Conservation (phyloP, 2,888 invertebrate species). For the Marronus borbonicus region DNA sequence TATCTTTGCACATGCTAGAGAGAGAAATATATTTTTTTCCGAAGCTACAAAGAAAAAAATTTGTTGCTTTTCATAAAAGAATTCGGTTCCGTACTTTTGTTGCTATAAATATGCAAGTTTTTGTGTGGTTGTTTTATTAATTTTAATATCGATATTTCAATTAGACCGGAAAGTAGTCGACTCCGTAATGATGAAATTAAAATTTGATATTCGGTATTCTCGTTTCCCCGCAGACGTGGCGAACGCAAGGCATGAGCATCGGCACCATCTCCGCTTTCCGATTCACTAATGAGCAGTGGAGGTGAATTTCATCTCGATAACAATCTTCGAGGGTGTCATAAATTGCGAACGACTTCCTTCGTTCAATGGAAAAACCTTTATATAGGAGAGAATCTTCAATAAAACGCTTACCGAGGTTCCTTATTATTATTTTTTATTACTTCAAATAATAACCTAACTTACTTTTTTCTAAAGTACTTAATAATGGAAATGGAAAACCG, state of each 20-base stretch:
- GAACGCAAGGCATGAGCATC: neutral
- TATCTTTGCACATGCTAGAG: too few species aligned
- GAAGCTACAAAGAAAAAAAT: too few species aligned
- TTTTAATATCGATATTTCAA: slow-evolving; percentile 16
- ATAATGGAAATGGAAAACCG: slow-evolving; percentile 24
- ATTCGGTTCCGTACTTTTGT: too few species aligned
- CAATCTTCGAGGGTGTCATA: slow-evolving; percentile 40
- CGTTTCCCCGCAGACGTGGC: neutral
- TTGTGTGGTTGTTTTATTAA: neutral
- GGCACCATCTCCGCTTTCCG: slow-evolving; percentile 31
- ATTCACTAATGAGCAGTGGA: slow-evolving; percentile 37
- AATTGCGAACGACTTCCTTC: slow-evolving; percentile 39
- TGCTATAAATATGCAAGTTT: too few species aligned
- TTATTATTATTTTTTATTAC: slow-evolving; percentile 42
- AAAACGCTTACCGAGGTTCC: slow-evolving; percentile 41
- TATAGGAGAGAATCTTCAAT: slow-evolving; percentile 27
- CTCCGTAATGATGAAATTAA: slow-evolving; percentile 22
- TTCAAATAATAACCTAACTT: slow-evolving; percentile 35
- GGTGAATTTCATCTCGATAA: slow-evolving; percentile 42
- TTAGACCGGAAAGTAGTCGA: slow-evolving; percentile 13
- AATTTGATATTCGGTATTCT: slow-evolving; percentile 33
- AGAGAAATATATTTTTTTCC: too few species aligned
- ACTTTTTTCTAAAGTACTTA: slow-evolving; percentile 33
- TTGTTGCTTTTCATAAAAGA: too few species aligned
- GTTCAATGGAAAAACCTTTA: slow-evolving; percentile 13